phyloP scores from a whole-genome alignment of 2,797 vertebrate species.

The Vireo griseus region DNA sequence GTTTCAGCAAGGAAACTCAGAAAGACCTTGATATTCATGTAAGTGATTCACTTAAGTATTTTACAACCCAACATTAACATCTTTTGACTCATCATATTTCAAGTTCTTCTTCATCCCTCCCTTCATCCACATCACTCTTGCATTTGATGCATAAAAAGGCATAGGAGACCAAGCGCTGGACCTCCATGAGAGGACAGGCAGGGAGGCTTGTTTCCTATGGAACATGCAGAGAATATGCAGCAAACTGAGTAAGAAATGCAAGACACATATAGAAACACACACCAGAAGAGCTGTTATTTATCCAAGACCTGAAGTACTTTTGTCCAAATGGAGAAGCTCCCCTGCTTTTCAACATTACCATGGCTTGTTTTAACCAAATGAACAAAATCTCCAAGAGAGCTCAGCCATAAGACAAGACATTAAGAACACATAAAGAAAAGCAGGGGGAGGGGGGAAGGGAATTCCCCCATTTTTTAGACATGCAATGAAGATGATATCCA shows the following conservation, averaged over 20 bases:
- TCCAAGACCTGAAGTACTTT: not conserved
- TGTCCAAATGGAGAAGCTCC: not conserved
- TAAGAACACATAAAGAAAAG: not conserved
- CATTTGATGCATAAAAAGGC: not conserved
- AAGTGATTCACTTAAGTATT: not conserved
- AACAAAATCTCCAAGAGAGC: not conserved
- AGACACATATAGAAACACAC: not conserved
- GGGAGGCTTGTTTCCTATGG: not conserved
- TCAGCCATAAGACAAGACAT: not conserved
- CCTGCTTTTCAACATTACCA: not conserved
- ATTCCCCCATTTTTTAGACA: not conserved
- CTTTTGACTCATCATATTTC: not conserved
- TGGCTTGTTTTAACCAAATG: not conserved
- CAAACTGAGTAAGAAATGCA: not conserved
- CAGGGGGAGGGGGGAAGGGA: fast-evolving
- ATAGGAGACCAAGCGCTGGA: not conserved
- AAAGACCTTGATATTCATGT: not conserved
- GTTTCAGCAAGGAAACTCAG: not conserved
- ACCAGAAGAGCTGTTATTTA: not conserved
- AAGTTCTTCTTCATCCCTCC: not conserved
- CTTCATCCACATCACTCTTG: not conserved
- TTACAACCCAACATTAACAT: not conserved
- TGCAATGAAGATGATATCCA: not conserved
- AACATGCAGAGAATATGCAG: fast-evolving
- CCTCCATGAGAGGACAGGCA: not conserved